These are phyloP conservation scores for Stenopsyche tienmushanensis DNA, from an alignment of 1,140 invertebrate genomes.

Conservation along the genomic window DNA sequence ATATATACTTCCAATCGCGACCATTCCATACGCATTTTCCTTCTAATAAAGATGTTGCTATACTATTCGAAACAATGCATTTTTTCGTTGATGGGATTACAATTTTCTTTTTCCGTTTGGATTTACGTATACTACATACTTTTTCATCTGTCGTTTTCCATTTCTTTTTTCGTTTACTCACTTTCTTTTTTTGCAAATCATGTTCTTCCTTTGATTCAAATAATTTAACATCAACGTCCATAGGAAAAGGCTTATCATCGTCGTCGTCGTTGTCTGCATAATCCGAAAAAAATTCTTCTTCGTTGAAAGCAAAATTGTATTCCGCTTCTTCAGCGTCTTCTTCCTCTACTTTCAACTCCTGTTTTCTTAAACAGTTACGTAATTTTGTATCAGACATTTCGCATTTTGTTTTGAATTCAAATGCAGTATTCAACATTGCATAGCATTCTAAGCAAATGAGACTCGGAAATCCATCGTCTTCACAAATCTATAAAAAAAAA, in stretches of 20 bases:
- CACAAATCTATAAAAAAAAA: conserved; percentile 32
- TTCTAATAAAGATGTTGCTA: conserved; percentile 37
- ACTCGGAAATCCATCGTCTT: conserved; percentile 37
- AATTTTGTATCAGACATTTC: conserved; percentile 36
- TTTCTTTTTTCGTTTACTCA: conserved; percentile 33
- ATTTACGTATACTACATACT: conserved; percentile 4
- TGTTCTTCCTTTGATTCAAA: conserved; percentile 17
- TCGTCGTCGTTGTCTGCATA: conserved; percentile 9
- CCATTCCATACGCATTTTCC: conserved; percentile 38
- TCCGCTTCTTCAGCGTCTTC: conserved; percentile 31
- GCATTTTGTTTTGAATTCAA: conserved; percentile 40
- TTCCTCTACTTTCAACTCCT: conserved; percentile 14
- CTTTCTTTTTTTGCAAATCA: conserved; percentile 27
- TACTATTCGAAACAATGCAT: conserved; percentile 31
- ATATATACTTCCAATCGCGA: conserved; percentile 33
- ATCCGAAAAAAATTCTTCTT: conserved; percentile 26
- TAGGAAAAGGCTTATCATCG: conserved; percentile 28
- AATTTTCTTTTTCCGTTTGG: conserved; percentile 24
- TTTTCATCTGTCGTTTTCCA: conserved; percentile 29
- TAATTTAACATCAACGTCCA: conserved; percentile 29
- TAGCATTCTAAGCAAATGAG: conserved; percentile 36
- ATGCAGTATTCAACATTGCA: conserved; percentile 37
- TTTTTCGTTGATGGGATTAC: conserved; percentile 18
- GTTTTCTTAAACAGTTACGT: conserved; percentile 26
- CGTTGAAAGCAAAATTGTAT: conserved; percentile 26